These are phyloP conservation scores for Gymnothorax javanicus DNA, from an alignment of 2,797 vertebrate species.

Conservation along the genomic window DNA sequence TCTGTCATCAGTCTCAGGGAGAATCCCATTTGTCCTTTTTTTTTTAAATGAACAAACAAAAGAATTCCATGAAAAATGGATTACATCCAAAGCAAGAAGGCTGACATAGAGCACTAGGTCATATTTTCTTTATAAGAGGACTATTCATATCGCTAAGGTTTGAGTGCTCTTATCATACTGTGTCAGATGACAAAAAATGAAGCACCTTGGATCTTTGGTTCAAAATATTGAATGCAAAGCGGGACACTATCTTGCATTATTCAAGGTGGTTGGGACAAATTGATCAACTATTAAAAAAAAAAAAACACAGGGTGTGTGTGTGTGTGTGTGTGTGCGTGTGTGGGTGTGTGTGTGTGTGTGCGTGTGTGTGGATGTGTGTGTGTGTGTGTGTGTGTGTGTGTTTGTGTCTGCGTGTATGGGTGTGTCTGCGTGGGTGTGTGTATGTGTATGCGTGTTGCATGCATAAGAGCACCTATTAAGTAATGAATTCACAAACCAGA, in stretches of 20 bases:
- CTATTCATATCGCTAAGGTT: background rate
- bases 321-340: background rate
- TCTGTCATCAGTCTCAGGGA: background rate
- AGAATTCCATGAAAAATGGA: background rate
- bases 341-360: background rate
- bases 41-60: background rate
- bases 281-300: background rate
- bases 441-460: background rate
- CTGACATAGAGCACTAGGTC: background rate
- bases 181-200: background rate
- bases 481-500: background rate
- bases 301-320: background rate
- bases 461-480: background rate
- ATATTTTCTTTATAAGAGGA: background rate
- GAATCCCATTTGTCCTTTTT: background rate
- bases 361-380: background rate
- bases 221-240: background rate
- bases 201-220: background rate
- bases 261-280: background rate
- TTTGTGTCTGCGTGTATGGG: background rate
- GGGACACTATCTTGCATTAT: background rate
- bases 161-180: background rate
- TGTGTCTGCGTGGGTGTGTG: background rate
- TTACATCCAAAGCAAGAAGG: background rate
- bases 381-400: slow-evolving; percentile 2